Percentiles rank a stretch among this genome's conserved stretches.
phyloP scores from a whole-genome alignment of 2,888 invertebrate genomes.

The Lomographa bimaculata region DNA sequence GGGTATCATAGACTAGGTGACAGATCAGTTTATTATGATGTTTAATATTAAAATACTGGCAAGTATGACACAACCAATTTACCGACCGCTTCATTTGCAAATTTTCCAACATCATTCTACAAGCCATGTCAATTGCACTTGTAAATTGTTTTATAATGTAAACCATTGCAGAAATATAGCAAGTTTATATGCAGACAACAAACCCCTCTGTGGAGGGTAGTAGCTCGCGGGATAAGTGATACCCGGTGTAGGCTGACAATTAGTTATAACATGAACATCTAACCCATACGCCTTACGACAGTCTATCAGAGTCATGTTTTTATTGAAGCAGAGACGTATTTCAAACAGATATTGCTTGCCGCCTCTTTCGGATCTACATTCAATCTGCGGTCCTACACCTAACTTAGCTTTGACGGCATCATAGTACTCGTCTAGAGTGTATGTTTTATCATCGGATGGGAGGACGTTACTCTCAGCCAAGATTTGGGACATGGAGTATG shows the following conservation, averaged over 20 bases:
- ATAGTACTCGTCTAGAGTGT: constrained; percentile 35
- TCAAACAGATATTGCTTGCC: constrained; percentile 86
- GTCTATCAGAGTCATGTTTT: constrained; percentile 83
- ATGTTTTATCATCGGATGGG: constrained; percentile 48
- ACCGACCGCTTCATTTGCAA: too few species aligned
- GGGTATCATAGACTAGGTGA: too few species aligned
- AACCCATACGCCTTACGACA: constrained; percentile 63
- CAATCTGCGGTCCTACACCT: constrained; percentile 83
- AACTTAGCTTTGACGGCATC: constrained; percentile 73
- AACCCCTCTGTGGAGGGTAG: constrained; percentile 59
- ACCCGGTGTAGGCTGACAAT: constrained; percentile 27
- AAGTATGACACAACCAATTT: too few species aligned
- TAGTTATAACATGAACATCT: constrained; percentile 20
- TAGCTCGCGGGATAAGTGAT: constrained; percentile 30
- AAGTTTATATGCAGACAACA: constrained; percentile 82
- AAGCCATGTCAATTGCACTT: too few species aligned
- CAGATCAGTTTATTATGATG: too few species aligned
- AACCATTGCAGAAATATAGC: constrained; percentile 85
- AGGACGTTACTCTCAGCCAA: constrained; percentile 80
- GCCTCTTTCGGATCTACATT: constrained; percentile 82
- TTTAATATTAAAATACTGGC: too few species aligned
- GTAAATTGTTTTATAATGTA: constrained; percentile 83
- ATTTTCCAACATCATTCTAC: too few species aligned
- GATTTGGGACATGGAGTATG: constrained; percentile 84
- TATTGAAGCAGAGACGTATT: constrained; percentile 89